Percentiles rank a stretch among this genome's conserved stretches.
These are phyloP conservation scores for Elachura formosa DNA, from an alignment of 2,113 vertebrate species.

Conservation along the genomic window DNA sequence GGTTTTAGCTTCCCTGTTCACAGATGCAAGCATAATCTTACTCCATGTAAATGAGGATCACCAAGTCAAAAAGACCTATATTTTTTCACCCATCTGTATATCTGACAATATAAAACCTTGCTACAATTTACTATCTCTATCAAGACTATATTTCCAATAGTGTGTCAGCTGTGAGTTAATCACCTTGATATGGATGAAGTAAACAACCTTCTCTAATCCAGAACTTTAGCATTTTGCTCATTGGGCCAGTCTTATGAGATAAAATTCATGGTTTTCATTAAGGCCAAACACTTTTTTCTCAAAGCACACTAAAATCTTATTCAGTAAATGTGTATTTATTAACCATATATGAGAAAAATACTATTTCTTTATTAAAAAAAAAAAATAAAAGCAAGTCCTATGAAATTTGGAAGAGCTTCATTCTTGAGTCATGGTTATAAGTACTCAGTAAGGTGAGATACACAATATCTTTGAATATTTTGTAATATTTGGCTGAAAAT, in stretches of 20 bases:
- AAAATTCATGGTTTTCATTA: background rate
- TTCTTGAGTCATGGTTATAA: background rate
- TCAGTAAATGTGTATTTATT: background rate
- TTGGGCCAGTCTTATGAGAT: background rate
- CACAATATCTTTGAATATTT: conserved; percentile 11
- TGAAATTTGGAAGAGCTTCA: background rate
- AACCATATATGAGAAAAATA: background rate
- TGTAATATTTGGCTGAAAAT: conserved; percentile 13
- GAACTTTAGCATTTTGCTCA: background rate
- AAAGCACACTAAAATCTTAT: background rate
- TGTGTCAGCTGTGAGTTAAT: background rate
- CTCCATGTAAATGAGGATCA: background rate
- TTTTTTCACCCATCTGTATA: background rate
- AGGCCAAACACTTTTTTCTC: background rate
- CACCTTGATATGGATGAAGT: background rate
- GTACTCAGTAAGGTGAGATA: background rate
- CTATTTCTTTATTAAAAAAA: background rate
- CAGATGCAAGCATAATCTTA: background rate
- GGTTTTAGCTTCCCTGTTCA: background rate
- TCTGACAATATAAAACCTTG: background rate
- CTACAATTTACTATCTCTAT: conserved; percentile 15
- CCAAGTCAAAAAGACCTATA: background rate
- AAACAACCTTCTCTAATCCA: background rate
- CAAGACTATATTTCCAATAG: background rate
- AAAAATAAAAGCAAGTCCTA: background rate